Conservation (phyloP, 2,888 invertebrate species). For the Tuberolachnus salignus region DNA sequence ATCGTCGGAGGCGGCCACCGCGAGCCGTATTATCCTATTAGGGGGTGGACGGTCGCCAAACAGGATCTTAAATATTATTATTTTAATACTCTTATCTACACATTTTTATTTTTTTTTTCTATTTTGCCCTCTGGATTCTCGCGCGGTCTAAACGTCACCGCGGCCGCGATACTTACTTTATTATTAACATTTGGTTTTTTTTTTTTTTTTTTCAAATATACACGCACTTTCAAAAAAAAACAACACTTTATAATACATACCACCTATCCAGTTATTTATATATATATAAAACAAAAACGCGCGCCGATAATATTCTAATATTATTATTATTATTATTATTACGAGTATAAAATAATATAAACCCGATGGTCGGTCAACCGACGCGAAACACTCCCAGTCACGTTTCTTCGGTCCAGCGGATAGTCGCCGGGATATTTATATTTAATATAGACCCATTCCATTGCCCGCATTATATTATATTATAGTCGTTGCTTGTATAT, state of each 20-base stretch:
- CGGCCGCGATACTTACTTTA: constrained; percentile 9
- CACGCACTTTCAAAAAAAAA: constrained; percentile 42
- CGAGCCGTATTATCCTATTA: too few relatives aligned
- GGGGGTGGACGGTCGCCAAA: constrained; percentile 1
- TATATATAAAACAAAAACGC: too few relatives aligned
- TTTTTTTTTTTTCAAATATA: not conserved
- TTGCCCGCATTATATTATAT: not conserved
- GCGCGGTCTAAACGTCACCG: not conserved
- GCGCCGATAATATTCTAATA: constrained; percentile 26
- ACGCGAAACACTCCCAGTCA: constrained; percentile 53
- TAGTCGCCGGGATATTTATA: constrained; percentile 32
- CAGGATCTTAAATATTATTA: not conserved
- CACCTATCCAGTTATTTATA: too few relatives aligned
- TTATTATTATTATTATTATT: not conserved
- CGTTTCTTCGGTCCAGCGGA: constrained; percentile 20
- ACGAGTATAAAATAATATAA: constrained; percentile 5
- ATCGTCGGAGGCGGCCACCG: too few relatives aligned
- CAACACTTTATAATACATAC: too few relatives aligned
- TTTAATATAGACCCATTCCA: constrained; percentile 50
- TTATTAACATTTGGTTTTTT: too few relatives aligned
- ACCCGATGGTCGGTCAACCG: constrained; percentile 47
- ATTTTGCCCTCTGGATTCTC: too few relatives aligned
- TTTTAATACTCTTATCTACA: not conserved
- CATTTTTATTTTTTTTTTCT: too few relatives aligned
- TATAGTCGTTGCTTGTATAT: constrained; percentile 5